These are phyloP conservation scores for Lanistes nyassanus DNA, from an alignment of 1,140 invertebrate genomes.

Conservation along the genomic window DNA sequence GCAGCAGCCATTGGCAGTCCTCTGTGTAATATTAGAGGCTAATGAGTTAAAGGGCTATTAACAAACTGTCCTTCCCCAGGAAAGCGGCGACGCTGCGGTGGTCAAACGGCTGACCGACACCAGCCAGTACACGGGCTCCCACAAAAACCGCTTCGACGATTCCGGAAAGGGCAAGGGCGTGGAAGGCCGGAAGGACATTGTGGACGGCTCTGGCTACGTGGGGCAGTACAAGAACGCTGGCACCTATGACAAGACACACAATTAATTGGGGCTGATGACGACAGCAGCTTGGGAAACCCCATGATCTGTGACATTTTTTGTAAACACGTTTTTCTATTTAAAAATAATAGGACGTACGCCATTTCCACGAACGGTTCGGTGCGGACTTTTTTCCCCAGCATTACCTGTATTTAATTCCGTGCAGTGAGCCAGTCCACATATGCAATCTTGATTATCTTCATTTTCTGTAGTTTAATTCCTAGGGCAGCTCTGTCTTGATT, in stretches of 20 bases:
- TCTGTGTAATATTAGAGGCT: not conserved
- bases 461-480: no score
- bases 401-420: no score
- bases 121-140: conserved; percentile 69
- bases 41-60: not conserved
- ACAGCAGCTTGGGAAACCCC: no score
- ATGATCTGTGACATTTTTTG: no score
- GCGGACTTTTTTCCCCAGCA: no score
- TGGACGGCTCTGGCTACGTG: conserved; percentile 68
- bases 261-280: not conserved
- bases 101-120: conserved; percentile 73
- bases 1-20: not conserved
- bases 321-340: no score
- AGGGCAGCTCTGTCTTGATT: no score
- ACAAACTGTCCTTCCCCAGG: not conserved
- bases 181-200: conserved; percentile 62
- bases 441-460: no score
- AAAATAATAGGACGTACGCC: no score
- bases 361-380: no score
- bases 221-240: conserved; percentile 67
- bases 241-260: conserved; percentile 60
- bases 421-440: no score
- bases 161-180: conserved; percentile 69
- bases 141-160: conserved; percentile 70
- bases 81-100: conserved; percentile 6